These are phyloP conservation scores for Odontothrips loti DNA, from an alignment of 2,888 invertebrate species.

Conservation along the genomic window DNA sequence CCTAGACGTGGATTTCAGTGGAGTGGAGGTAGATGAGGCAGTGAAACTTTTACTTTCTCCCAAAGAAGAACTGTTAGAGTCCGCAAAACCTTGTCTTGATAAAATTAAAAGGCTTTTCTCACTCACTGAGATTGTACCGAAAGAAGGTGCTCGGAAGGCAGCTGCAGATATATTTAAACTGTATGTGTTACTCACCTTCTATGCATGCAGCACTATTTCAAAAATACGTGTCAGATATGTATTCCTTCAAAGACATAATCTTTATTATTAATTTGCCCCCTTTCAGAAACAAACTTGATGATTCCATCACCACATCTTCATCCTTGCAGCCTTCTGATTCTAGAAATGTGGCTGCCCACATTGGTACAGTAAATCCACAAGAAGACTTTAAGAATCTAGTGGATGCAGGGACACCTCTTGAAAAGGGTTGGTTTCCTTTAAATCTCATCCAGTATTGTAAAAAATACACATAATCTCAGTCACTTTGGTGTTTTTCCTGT, in stretches of 20 bases:
- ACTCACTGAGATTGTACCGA: constrained; percentile 47
- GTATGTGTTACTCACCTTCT: constrained; percentile 29
- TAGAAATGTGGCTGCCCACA: not conserved
- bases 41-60: constrained; percentile 50
- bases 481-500: not conserved
- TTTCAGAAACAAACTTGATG: not conserved
- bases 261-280: no score
- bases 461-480: not conserved
- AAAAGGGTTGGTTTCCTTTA: not conserved
- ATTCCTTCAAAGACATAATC: not conserved
- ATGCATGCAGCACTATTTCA: not conserved
- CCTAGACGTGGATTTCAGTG: constrained; percentile 49
- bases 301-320: not conserved
- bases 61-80: constrained; percentile 49
- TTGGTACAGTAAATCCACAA: not conserved
- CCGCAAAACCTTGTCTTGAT: constrained; percentile 46
- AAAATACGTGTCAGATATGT: no score
- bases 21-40: constrained; percentile 51
- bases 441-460: not conserved
- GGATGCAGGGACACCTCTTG: not conserved
- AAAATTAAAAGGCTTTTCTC: constrained; percentile 52
- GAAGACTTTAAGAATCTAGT: not conserved
- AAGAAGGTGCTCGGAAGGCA: constrained; percentile 30
- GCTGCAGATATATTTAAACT: constrained; percentile 34
- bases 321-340: not conserved